phyloP scores from a whole-genome alignment of 1,140 invertebrate genomes.

The Pentalonia nigronervosa region DNA sequence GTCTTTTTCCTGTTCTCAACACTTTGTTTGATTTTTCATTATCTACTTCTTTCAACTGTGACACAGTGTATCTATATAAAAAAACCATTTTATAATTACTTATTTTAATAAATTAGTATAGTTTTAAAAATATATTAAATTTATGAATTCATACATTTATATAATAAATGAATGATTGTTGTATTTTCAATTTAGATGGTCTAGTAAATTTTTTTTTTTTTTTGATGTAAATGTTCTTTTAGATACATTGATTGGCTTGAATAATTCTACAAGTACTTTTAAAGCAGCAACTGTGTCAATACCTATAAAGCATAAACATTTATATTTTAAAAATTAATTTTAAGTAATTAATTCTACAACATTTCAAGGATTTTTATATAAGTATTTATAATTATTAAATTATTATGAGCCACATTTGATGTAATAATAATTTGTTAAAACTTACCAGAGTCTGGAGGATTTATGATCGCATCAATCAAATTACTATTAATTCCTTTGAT shows the following conservation, averaged over 20 bases:
- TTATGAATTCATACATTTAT: neutral
- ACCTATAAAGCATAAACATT: neutral
- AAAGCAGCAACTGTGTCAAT: neutral
- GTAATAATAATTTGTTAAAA: neutral
- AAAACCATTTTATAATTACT: neutral
- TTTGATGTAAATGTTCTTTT: neutral
- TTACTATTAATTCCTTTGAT: neutral
- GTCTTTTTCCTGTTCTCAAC: neutral
- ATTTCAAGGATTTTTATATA: too few species aligned
- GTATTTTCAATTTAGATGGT: neutral
- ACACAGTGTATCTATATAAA: neutral
- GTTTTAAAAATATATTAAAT: neutral
- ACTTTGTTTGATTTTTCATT: neutral
- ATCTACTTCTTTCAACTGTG: neutral
- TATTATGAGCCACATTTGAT: too few species aligned
- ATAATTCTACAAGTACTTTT: neutral
- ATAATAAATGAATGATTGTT: neutral
- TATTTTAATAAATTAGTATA: neutral
- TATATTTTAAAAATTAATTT: too few species aligned
- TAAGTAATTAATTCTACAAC: too few species aligned
- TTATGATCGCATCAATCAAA: neutral
- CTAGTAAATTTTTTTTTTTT: neutral
- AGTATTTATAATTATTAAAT: too few species aligned
- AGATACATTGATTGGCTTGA: neutral
- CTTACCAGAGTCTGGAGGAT: neutral